A percentile compares a stretch with the other conserved stretches of the same genome.
Conservation (phyloP, 2,113 vertebrate genomes). For the Sminthopsis crassicaudata region DNA sequence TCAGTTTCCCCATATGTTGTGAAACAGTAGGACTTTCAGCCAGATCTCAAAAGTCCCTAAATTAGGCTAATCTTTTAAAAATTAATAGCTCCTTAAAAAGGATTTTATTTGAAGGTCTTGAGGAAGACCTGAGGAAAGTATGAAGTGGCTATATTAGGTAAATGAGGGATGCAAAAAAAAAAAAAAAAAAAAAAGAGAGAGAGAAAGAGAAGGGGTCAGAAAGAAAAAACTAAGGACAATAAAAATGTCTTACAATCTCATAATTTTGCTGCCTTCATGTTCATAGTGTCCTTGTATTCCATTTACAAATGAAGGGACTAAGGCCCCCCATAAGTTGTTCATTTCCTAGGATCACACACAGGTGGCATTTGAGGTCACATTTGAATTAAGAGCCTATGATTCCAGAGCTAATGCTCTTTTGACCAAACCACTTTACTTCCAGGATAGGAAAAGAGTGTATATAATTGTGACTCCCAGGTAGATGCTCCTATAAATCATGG, state of each 20-base stretch:
- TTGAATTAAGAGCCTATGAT: neutral
- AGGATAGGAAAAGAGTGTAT: neutral
- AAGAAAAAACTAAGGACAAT: neutral
- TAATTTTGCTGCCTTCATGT: neutral
- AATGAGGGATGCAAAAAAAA: neutral
- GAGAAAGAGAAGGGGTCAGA: neutral
- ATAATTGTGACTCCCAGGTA: neutral
- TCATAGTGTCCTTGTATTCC: neutral
- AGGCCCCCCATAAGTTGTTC: neutral
- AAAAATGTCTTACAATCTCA: neutral
- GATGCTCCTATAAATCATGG: neutral
- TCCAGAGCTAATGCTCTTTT: neutral
- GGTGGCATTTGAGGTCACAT: neutral
- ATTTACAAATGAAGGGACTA: neutral
- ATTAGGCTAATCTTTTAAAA: neutral
- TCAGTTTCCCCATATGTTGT: neutral
- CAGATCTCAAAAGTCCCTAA: neutral
- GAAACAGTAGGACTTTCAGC: neutral
- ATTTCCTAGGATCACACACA: neutral
- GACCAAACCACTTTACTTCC: neutral
- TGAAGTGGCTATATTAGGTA: neutral
- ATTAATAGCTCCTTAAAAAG: neutral
- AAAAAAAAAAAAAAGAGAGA: too few species aligned
- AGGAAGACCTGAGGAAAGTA: neutral
- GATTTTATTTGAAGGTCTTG: neutral